These are phyloP conservation scores for Lasiurus cinereus DNA, from an alignment of 2,113 vertebrate genomes.

Conservation along the genomic window DNA sequence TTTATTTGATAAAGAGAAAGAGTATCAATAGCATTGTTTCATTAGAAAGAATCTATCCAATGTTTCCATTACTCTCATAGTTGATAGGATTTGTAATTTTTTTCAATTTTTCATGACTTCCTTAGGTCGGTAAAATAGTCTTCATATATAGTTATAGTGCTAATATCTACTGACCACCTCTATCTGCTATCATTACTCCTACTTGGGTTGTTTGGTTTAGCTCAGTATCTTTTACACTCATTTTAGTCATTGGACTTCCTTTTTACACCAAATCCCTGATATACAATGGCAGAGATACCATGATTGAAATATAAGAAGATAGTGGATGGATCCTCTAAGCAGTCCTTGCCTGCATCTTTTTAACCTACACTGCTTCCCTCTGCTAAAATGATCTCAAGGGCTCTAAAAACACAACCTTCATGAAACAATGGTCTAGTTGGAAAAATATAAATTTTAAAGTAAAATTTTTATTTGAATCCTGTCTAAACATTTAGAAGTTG, in stretches of 20 bases:
- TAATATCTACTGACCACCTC: background rate
- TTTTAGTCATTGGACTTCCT: background rate
- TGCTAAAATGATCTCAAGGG: background rate
- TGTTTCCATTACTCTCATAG: background rate
- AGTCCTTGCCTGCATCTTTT: background rate
- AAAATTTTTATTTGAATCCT: background rate
- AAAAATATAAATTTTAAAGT: conserved; percentile 23
- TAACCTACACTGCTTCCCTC: background rate
- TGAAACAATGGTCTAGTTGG: background rate
- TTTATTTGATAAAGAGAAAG: background rate
- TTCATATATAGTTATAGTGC: background rate
- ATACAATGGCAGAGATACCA: background rate
- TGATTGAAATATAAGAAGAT: background rate
- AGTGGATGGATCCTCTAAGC: background rate
- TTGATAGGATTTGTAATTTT: background rate
- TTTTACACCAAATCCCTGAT: background rate
- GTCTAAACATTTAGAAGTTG: background rate
- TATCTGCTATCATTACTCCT: background rate
- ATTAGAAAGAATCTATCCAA: background rate
- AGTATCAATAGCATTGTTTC: background rate
- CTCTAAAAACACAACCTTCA: background rate
- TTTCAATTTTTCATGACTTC: background rate
- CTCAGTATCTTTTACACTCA: background rate
- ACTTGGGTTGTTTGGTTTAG: background rate
- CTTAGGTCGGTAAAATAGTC: background rate